A percentile compares a stretch with the other conserved stretches of the same genome.
These are phyloP conservation scores for Choristoneura rosaceana DNA, from an alignment of 2,888 invertebrate genomes.

Conservation along the genomic window DNA sequence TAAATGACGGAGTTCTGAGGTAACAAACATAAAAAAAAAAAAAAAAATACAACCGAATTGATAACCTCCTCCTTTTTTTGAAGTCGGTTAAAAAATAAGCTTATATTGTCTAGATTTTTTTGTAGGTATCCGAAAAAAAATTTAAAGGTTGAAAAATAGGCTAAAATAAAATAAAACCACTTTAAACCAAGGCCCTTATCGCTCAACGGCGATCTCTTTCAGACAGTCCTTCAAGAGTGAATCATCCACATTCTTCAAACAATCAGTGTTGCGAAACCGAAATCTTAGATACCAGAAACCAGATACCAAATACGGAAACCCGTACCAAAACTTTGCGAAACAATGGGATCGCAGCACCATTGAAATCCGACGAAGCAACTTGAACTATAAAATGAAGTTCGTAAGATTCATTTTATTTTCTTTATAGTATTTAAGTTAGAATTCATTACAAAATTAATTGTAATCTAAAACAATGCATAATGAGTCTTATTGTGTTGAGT, in stretches of 20 bases:
- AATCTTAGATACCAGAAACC: slow-evolving; percentile 26
- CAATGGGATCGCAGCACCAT: slow-evolving; percentile 32
- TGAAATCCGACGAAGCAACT: background rate
- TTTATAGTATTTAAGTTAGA: background rate
- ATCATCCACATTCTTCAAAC: slow-evolving; percentile 6
- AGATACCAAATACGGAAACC: slow-evolving; percentile 24
- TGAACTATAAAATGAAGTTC: background rate
- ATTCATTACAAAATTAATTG: slow-evolving; percentile 13
- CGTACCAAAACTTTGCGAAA: slow-evolving; percentile 30
- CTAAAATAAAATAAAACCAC: too few relatives aligned
- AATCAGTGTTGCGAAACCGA: slow-evolving; percentile 23
- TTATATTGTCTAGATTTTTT: too few relatives aligned
- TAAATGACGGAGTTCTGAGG: too few relatives aligned
- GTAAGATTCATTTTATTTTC: background rate
- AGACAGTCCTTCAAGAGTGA: background rate
- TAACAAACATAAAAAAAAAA: too few relatives aligned
- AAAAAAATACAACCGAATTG: too few relatives aligned
- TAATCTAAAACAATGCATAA: slow-evolving; percentile 9
- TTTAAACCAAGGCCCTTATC: too few relatives aligned
- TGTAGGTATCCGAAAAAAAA: too few relatives aligned
- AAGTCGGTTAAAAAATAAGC: too few relatives aligned
- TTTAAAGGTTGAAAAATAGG: too few relatives aligned
- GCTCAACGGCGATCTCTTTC: too few relatives aligned
- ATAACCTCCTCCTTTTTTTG: too few relatives aligned
- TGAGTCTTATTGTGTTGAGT: slow-evolving; percentile 16